Evolutionary conservation across 2,113 vertebrate genomes (phyloP).

Genomic region (Aspiorhynchus laticeps): DNA sequence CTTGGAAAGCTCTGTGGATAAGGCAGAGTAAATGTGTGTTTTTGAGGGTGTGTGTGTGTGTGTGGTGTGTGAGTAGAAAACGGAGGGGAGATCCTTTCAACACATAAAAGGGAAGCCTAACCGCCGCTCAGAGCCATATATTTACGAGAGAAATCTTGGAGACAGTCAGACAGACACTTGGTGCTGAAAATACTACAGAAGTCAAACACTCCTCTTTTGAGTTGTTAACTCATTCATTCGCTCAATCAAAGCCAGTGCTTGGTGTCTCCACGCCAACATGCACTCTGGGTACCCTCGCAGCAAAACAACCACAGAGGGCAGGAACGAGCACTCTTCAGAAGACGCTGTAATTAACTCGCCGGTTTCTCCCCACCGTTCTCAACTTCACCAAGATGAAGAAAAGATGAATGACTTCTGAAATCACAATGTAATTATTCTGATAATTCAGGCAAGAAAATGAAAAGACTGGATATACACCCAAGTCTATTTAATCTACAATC

Average conservation of each 20-base stretch:
- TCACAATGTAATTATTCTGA: slow-evolving; percentile 77
- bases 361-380: slow-evolving; percentile 56
- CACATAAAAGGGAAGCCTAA: slow-evolving; percentile 66
- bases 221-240: slow-evolving; percentile 38
- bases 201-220: slow-evolving; percentile 25
- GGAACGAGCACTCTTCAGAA: slow-evolving; percentile 50
- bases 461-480: slow-evolving; percentile 57
- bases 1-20: slow-evolving; percentile 23
- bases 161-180: slow-evolving; percentile 47
- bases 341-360: slow-evolving; percentile 72
- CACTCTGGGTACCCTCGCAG: slow-evolving; percentile 55
- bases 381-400: slow-evolving; percentile 60
- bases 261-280: slow-evolving; percentile 23
- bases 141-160: slow-evolving; percentile 63
- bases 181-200: slow-evolving; percentile 43
- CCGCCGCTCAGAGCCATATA: slow-evolving; percentile 65
- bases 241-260: slow-evolving; percentile 6
- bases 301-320: slow-evolving; percentile 68
- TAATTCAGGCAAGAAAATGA: slow-evolving; percentile 12
- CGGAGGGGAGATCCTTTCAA: slow-evolving; percentile 61
- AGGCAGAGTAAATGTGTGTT: slow-evolving; percentile 8
- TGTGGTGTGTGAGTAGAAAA: slow-evolving; percentile 4
- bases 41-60: slow-evolving; percentile 36
- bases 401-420: slow-evolving; percentile 65
- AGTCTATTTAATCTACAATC: slow-evolving; percentile 62